Evolutionary conservation across 2,113 vertebrate genomes (phyloP), one percentile per base, ranked within the genome.

Genomic region (Lethenteron camtschaticum): DNA sequence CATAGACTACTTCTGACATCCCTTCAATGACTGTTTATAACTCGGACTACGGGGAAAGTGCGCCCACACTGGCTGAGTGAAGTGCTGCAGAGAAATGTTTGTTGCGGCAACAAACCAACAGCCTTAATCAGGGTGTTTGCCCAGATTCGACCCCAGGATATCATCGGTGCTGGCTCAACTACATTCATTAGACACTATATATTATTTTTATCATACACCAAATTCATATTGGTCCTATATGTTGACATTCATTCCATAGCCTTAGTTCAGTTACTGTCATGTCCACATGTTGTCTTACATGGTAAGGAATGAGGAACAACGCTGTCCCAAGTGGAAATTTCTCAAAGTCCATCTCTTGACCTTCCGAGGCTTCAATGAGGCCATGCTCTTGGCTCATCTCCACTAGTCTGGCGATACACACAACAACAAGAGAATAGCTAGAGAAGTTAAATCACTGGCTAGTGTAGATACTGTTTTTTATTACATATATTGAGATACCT

Each of bases 351-450:
- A 88, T 14, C n/a, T 6, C 16, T 2, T 41, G 41, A 41, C 85
- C 86, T 0, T 78, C 75, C 14, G 76, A 5, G 1, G 82, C 76
- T 73, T 85, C 85, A 73, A 88, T 76, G 72, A 74, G 75, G 14
- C 87, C 86, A 7, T 88, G 87, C 73, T 88, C 86, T 77, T 88
- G 86, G 4, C 85, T 86, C 82, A 87, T 81, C 11, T 81, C 82
- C 76, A 76, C 73, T 74, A 88, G 74, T 77, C 87, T 88, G 73
- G 1, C 11, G 69, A 60, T 58, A 73, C 14, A 2, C 3, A 56
- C 3, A 68, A 9, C 57, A 13, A 68, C 57, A 12, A 58, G 59
- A 58, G 14, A 3, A n/a, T 55, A 56, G 41, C 41, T 7, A 5
- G 41, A 41, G 41, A 41, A 41, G 41, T 41, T 41, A 41, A 41